Percentiles rank a stretch among this genome's conserved stretches.
phyloP scores from a whole-genome alignment of 2,888 invertebrate genomes.

The Cephus runcator region DNA sequence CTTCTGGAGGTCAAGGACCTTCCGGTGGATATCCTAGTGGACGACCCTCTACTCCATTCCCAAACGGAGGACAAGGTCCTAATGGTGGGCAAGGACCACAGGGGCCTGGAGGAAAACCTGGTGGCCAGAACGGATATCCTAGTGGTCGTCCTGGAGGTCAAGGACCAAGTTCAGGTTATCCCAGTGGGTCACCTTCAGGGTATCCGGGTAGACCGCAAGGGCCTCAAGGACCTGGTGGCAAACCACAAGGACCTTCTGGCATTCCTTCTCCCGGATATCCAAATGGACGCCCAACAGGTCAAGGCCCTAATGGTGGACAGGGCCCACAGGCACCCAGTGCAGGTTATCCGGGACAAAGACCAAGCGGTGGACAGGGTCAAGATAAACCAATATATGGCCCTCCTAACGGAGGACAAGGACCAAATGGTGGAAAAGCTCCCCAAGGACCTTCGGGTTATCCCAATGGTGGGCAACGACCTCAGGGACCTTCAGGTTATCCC shows the following conservation, averaged over 20 bases:
- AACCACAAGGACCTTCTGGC: constrained; percentile 16
- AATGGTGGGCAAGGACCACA: constrained; percentile 30
- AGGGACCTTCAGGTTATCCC: constrained; percentile 44
- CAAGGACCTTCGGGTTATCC: constrained; percentile 15
- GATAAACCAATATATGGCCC: neutral
- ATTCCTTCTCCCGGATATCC: constrained; percentile 26
- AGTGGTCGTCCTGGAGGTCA: constrained; percentile 37
- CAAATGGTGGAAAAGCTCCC: constrained; percentile 17
- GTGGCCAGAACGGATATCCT: constrained; percentile 35
- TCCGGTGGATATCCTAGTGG: constrained; percentile 45
- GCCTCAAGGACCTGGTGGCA: constrained; percentile 27
- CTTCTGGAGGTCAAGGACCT: constrained; percentile 26
- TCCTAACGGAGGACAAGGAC: constrained; percentile 42
- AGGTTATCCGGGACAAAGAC: constrained; percentile 24
- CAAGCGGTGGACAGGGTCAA: constrained; percentile 40
- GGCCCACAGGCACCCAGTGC: constrained; percentile 24
- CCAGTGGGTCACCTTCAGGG: constrained; percentile 30
- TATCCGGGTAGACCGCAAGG: constrained; percentile 33
- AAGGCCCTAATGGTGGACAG: constrained; percentile 42
- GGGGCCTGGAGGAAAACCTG: constrained; percentile 30
- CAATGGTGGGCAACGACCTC: constrained; percentile 25
- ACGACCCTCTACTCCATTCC: constrained; percentile 23
- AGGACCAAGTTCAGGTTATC: constrained; percentile 44
- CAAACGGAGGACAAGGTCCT: constrained; percentile 29
- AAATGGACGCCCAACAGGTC: constrained; percentile 36